Base-by-base conservation (phyloP, 2,888 invertebrate genomes). In the Orchestes rusci region DNA sequence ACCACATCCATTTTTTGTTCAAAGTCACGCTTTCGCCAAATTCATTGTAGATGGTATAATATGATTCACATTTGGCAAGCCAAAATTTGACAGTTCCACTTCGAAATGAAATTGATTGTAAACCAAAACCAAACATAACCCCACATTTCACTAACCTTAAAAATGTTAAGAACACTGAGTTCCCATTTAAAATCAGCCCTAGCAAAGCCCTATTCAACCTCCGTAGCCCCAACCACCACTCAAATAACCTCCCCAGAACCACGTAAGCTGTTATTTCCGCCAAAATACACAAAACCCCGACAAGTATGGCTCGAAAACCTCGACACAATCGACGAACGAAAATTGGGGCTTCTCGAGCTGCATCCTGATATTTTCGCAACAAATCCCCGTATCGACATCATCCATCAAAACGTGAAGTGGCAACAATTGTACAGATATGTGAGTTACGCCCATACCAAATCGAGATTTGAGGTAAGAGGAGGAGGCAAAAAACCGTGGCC, bases 401-500 rank as follows among this genome's bases (percentile, higher is more conserved):
- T 97, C 39, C 83, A 87, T 52, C 75, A 80, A 52, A 97, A 97
- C 73, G 70, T 91, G 16, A 68, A 71, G 38, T 96, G 96, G 95
- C 95, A 96, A 65, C 70, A 59, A 51, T 73, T 80, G 52, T 94
- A 91, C 65, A 76, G 81, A 63, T 81, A 73, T 71, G 86, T 96
- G 67, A 81, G 84, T 56, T 91, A 82, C 73, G 83, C 82, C 1
- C 75, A 84, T 57, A 76, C 84, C 2, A 84, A 86, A 64, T 79
- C 82, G 0, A 73, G 90, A 43, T 84, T 87, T 1, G 97, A 99
- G 71, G 82, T 88, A 42, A 72, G 79, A 35, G 95, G 95, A 27
- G 91, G 94, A 39, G 92, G 92, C 0, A 74, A 77, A 17, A 97
- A 99, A 60, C 97, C 97, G 0, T 96, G 95, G 94, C 91, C 90